phyloP scores from a whole-genome alignment of 2,888 invertebrate species.

The Saturnia japonica region DNA sequence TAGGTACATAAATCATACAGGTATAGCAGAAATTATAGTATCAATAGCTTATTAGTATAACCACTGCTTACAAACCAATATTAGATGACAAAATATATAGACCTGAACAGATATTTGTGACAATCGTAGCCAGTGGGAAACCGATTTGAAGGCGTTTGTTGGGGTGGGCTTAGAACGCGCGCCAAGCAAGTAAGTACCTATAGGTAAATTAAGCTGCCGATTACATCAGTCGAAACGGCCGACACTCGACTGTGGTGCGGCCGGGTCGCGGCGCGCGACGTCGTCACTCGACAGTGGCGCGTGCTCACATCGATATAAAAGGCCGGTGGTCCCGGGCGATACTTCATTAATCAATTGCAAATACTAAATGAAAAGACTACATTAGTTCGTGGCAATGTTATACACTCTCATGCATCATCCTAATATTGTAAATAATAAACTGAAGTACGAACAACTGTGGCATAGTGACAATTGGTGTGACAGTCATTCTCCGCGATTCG shows the following conservation, averaged over 20 bases:
- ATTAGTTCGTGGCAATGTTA: constrained; percentile 78
- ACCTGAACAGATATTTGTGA: not conserved
- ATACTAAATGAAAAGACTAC: constrained; percentile 69
- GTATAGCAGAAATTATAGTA: no score
- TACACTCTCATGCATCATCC: constrained; percentile 72
- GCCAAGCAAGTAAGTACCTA: constrained; percentile 20
- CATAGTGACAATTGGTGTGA: constrained; percentile 78
- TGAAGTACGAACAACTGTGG: constrained; percentile 76
- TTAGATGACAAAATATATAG: not conserved
- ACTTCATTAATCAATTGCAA: constrained; percentile 68
- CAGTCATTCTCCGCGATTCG: constrained; percentile 74
- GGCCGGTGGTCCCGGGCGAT: constrained; percentile 33
- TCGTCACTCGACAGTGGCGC: constrained; percentile 42
- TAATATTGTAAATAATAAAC: constrained; percentile 59
- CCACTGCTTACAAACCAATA: not conserved
- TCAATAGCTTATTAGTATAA: not conserved
- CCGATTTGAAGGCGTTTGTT: not conserved
- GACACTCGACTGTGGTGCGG: constrained; percentile 29
- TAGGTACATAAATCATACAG: not conserved
- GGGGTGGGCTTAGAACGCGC: not conserved
- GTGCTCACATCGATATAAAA: constrained; percentile 60
- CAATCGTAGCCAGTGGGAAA: not conserved
- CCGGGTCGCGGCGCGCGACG: constrained; percentile 26
- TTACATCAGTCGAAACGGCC: constrained; percentile 64
- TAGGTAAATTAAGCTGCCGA: constrained; percentile 62